Evolutionary conservation across 1,140 invertebrate genomes (phyloP), one percentile per base, ranked within the genome.

Genomic region (Conopomorpha cramerella): DNA sequence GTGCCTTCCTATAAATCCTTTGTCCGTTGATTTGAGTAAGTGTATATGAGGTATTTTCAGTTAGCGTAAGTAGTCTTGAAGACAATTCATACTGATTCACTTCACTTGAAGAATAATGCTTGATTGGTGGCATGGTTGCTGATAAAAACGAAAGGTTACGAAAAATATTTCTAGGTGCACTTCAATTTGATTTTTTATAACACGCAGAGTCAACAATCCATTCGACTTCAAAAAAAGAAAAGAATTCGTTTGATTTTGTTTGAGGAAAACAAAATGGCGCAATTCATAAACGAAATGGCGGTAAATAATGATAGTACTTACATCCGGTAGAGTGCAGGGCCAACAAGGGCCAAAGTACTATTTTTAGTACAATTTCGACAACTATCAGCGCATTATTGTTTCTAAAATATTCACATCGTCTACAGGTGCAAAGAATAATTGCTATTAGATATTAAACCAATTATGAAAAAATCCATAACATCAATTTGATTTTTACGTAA

Each of bases 81-180:
- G 65, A 70, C 54, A 76, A 70, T 68, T 76, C 70, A 59, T 66
- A 64, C 41, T 72, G 65, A 72, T 76, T 72, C 43, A 76, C 67
- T 68, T 72, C 67, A 74, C 63, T 72, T 49, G 59, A 60, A 17
- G 65, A 61, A 53, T 64, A 70, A 61, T 74, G 55, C 54, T 67
- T 71, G 51, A 64, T 48, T 43, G 61, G 67, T 45, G 65, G 65
- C 66, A 71, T 74, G 54, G 54, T 53, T 44, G 45, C 43, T 38
- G 45, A 49, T 30, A 64, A 57, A 55, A 65, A 60, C 46, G 51
- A 38, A 46, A 41, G 12, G 36, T 26, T 36, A 30, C 40, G 51
- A 51, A 60, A 52, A 52, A 49, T 50, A 46, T 41, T 30, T 43
- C 39, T 44, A 50, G 34, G 37, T 40, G 34, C 31, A 42, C 46